Evolutionary conservation across 2,888 invertebrate species (phyloP), one percentile per base, ranked within the genome.

Genomic region (Drosophila anceps): DNA sequence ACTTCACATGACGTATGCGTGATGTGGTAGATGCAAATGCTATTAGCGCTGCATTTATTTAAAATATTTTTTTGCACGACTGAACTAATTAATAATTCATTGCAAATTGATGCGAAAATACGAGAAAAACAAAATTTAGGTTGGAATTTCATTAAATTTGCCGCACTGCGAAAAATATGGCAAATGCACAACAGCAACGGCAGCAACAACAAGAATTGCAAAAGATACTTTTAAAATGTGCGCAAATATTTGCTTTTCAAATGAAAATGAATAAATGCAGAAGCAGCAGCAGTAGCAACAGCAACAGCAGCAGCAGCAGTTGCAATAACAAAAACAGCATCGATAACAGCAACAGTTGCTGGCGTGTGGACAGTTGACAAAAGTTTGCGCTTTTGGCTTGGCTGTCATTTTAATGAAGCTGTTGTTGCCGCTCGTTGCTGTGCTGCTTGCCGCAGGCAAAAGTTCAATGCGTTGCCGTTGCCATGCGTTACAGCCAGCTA

Each of bases 241-340:
- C 48, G 72, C 75, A 85, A 87, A 85, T 88, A 84, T 88, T 88
- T 88, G 81, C 66, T 69, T 81, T 82, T 75, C 74, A 84, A 87
- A 82, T 84, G 68, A 81, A 76, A 79, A 76, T 82, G 79, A 77
- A 84, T 82, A 81, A 77, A 84, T 77, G 84, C 73, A 67, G 53
- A 39, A 64, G 44, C 27, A 58, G 8, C 24, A 35, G n/a, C 57
- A 31, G 44, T 18, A 58, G 12, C 24, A 35, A 13, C 57, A 31
- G 24, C 55, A 20, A 50, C 43, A 63, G 44, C 27, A 58, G 12
- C 24, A 35, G n/a, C 57, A 31, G 24, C 55, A 20, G 27, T 29
- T 29, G 46, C 46, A n/a, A 29, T 29, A 58, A 8, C 35, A 72
- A 39, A 20, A 24, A n/a, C 48, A 54, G 13, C 35, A 41, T 31